A percentile compares a stretch with the other conserved stretches of the same genome.
Evolutionary conservation across 2,113 vertebrate species (phyloP).

Genomic region (Stegastes partitus): DNA sequence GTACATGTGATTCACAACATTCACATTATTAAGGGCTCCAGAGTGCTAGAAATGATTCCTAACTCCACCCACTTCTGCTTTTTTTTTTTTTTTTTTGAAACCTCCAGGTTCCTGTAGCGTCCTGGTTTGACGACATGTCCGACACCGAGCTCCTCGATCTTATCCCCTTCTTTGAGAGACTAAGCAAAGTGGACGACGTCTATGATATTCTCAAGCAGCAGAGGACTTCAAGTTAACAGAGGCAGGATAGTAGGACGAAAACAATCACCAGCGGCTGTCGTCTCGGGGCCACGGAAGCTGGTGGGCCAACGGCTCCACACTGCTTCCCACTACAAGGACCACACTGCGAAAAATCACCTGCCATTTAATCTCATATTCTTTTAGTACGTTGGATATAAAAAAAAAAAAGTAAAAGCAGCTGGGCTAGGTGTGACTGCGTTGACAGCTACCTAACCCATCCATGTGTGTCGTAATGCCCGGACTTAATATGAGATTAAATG

Average conservation of each 20-base stretch:
- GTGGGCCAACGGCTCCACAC: conserved; percentile 63
- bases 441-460: background rate
- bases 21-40: no score
- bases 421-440: background rate
- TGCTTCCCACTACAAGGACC: conserved; percentile 80
- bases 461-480: background rate
- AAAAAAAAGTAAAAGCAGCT: background rate
- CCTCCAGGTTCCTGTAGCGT: conserved; percentile 92
- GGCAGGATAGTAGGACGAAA: conserved; percentile 23
- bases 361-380: conserved; percentile 36
- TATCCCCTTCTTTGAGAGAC: conserved; percentile 96
- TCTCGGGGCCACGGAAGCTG: conserved; percentile 81
- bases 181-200: conserved; percentile 93
- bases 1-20: no score
- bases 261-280: conserved; percentile 55
- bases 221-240: conserved; percentile 90
- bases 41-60: background rate
- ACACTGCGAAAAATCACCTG: conserved; percentile 56
- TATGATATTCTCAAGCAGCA: conserved; percentile 93
- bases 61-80: background rate
- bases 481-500: conserved; percentile 46
- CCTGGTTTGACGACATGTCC: conserved; percentile 97
- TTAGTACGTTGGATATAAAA: background rate
- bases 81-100: conserved; percentile 22
- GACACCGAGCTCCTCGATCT: conserved; percentile 97